Evolutionary conservation across 2,888 invertebrate species (phyloP).

Genomic region (Iselma pallidipennis): DNA sequence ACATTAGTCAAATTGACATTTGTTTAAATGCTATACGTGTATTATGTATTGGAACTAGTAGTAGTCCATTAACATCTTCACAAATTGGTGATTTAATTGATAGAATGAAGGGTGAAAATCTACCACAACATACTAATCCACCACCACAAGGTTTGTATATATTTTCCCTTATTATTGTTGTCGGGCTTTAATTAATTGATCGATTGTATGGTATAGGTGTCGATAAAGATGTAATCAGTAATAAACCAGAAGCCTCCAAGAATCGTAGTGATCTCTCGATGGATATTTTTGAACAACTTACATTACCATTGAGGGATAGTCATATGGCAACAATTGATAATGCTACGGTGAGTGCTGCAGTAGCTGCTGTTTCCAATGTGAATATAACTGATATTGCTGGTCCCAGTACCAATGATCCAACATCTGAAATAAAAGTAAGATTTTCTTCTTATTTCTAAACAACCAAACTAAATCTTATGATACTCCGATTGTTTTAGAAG

Average conservation of each 20-base stretch:
- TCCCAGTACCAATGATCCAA: conserved; percentile 47
- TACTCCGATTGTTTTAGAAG: conserved; percentile 62
- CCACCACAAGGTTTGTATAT: conserved; percentile 46
- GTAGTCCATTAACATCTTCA: conserved; percentile 70
- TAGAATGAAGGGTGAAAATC: conserved; percentile 71
- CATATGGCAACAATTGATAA: conserved; percentile 49
- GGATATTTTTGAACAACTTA: conserved; percentile 73
- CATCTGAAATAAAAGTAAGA: conserved; percentile 57
- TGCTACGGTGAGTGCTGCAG: conserved; percentile 55
- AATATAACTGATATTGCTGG: conserved; percentile 43
- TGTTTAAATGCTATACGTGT: conserved; percentile 69
- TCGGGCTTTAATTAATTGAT: background rate
- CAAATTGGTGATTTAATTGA: conserved; percentile 79
- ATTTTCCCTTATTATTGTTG: too few relatives aligned
- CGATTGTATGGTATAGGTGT: conserved; percentile 13
- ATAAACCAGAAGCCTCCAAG: conserved; percentile 62
- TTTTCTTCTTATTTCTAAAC: background rate
- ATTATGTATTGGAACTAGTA: conserved; percentile 72
- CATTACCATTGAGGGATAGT: conserved; percentile 67
- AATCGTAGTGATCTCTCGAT: conserved; percentile 71
- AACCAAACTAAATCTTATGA: too few relatives aligned
- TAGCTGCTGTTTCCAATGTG: conserved; percentile 45
- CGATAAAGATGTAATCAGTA: conserved; percentile 38
- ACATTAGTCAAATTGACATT: conserved; percentile 58
- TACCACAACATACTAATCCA: conserved; percentile 54